Base-by-base conservation (phyloP, 2,113 vertebrate species). In the Oncorhynchus gorbuscha region DNA sequence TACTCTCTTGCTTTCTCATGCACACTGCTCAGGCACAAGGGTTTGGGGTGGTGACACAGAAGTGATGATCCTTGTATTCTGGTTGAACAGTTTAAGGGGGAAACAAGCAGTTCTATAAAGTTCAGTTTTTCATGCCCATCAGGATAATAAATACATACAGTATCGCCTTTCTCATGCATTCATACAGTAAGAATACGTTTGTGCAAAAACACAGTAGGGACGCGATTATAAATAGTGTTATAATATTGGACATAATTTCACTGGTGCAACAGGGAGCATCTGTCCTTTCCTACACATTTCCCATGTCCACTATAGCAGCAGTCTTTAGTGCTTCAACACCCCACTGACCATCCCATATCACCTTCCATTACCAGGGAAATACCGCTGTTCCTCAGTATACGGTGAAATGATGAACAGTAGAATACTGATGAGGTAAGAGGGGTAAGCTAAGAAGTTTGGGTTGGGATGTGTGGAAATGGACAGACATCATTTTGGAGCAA, bases 101-200 rank as follows among this genome's bases (percentile, higher is more conserved):
- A 35, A 77, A 69, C 61, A 75, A 76, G 71, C 78, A 82, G 78
- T 72, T 70, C 48, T 77, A 64, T 7, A 62, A 71, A 80, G 49
- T 35, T 76, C 72, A 13, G 55, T 81, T 76, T 72, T 82, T 51
- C 87, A 90, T 89, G 87, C 86, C 71, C 80, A 82, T 79, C 71
- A 78, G 22, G 77, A 77, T 69, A 75, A 86, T 73, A 81, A 28
- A 78, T 74, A 78, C 51, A 26, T 83, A 77, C 72, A 51, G 67
- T 81, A 28, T 71, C 16, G 74, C 24, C 81, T 71, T 78, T 76
- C 71, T 81, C 89, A 92, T 93, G 91, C 91, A 91, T 83, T 84
- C 79, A 76, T 68, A 79, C 48, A 78, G 49, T 74, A 84, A 49
- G n/a, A 83, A 84, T 77, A 80, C 74, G 78, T 80, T 75, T 74